Evolutionary conservation across 2,888 invertebrate genomes (phyloP), one percentile per base, ranked within the genome.

Genomic region (Tridacna crocea): DNA sequence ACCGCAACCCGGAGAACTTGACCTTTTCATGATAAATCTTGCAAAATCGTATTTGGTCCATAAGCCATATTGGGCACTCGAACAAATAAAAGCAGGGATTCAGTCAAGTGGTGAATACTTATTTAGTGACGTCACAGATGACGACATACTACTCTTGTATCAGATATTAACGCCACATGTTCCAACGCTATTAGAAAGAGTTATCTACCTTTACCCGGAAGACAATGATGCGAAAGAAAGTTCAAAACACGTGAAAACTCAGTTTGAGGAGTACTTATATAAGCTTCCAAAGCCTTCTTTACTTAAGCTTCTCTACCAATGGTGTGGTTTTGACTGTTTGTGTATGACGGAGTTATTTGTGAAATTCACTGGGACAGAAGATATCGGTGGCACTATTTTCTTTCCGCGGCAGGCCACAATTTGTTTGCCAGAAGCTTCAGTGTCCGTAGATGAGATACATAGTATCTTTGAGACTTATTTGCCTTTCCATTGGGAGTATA

Each of bases 251-350:
- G 87, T 88, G 3, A 87, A 87, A 72, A 66, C 65, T 15, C 87
- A 87, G 13, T 87, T 89, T 60, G 90, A 90, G 75, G 82, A 87
- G 68, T 86, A 85, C 68, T 65, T 89, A 3, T 85, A 85, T 79
- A 86, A 82, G 60, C 76, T 90, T 27, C 82, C 85, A 19, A 82
- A 83, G 27, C 51, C 60, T 36, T 82, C 82, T 13, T 68, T 90
- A 4, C 46, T 70, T 13, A 83, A 72, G 55, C 77, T 90, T 17
- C 72, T 90, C n/a, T 76, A 86, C 15, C 79, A 84, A 48, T 90
- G 90, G 90, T 85, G 87, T 68, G 84, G 88, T 8, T 85, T 79
- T 47, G 89, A 90, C 72, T 89, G 89, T 82, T 76, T 89, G 24
- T 89, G 88, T 79, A 78, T 80, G 3, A 58, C 77, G 22, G 84